Percentiles rank a stretch among this genome's conserved stretches.
Evolutionary conservation across 2,888 invertebrate species (phyloP).

Genomic region (Julus scandinavius): DNA sequence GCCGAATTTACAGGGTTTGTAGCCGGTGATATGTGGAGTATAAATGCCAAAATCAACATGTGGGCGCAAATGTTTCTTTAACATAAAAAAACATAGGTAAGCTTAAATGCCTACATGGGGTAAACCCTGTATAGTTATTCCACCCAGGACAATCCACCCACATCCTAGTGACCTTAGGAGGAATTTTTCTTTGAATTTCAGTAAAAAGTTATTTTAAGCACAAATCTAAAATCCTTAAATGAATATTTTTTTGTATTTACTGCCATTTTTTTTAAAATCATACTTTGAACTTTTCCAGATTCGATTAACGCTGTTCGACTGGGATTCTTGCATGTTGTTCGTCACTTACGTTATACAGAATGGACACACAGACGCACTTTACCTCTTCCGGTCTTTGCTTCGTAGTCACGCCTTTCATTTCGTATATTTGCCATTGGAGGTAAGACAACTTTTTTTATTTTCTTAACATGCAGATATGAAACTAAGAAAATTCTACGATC

Average conservation of each 20-base stretch:
- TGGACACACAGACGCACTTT: neutral
- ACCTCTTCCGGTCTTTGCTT: slow-evolving; percentile 11
- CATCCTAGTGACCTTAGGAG: no score
- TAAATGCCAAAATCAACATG: no score
- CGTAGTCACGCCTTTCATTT: slow-evolving; percentile 26
- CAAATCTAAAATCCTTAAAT: no score
- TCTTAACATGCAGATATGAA: neutral
- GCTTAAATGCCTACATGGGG: no score
- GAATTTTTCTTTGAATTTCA: no score
- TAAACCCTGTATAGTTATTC: no score
- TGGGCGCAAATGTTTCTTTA: no score
- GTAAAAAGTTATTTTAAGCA: no score
- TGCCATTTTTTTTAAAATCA: neutral
- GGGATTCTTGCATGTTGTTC: neutral
- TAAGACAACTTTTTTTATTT: neutral
- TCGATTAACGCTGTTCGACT: slow-evolving; percentile 15
- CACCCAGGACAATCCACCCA: no score
- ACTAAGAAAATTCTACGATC: neutral
- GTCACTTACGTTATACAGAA: neutral
- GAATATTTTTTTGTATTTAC: neutral
- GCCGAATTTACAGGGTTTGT: no score
- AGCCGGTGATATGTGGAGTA: no score
- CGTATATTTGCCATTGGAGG: slow-evolving; percentile 7
- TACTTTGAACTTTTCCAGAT: neutral
- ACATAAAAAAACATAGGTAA: no score